A percentile compares a stretch with the other conserved stretches of the same genome.
Conservation (phyloP, 2,888 invertebrate species). For the Drosophila fulvimacula region DNA sequence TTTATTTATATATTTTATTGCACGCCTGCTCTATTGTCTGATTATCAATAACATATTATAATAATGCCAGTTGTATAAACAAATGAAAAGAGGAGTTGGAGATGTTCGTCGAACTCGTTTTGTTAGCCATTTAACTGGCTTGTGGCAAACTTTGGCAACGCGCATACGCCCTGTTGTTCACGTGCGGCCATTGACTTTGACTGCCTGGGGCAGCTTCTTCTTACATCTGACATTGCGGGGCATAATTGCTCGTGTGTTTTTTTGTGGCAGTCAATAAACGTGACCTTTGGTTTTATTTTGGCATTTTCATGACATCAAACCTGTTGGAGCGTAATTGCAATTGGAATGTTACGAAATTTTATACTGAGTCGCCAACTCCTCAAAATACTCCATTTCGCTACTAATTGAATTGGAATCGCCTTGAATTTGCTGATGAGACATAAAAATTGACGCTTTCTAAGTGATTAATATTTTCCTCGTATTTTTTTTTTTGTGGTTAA, state of each 20-base stretch:
- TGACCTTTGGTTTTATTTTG: conserved; percentile 44
- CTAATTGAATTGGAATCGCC: conserved; percentile 60
- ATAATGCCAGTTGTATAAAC: conserved; percentile 26
- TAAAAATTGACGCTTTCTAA: not conserved
- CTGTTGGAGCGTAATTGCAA: conserved; percentile 54
- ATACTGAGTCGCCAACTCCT: conserved; percentile 36
- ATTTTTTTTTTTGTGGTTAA: conserved; percentile 1
- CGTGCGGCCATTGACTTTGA: conserved; percentile 45
- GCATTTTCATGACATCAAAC: conserved; percentile 49
- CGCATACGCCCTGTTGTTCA: conserved; percentile 50
- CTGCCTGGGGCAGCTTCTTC: conserved; percentile 14
- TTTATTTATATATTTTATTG: not conserved
- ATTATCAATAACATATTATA: conserved; percentile 54
- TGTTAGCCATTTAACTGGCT: conserved; percentile 33
- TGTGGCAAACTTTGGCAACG: conserved; percentile 10
- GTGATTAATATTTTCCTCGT: conserved; percentile 57
- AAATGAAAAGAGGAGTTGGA: conserved; percentile 15
- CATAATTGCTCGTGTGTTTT: conserved; percentile 27
- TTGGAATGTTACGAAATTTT: conserved; percentile 19
- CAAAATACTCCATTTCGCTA: conserved; percentile 61
- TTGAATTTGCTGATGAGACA: not conserved
- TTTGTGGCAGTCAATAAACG: conserved; percentile 11
- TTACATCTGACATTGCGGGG: conserved; percentile 34
- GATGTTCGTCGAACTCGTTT: conserved; percentile 35
- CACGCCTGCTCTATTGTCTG: conserved; percentile 15